phyloP scores from a whole-genome alignment of 2,888 invertebrate species.

The Augiades crinisus region DNA sequence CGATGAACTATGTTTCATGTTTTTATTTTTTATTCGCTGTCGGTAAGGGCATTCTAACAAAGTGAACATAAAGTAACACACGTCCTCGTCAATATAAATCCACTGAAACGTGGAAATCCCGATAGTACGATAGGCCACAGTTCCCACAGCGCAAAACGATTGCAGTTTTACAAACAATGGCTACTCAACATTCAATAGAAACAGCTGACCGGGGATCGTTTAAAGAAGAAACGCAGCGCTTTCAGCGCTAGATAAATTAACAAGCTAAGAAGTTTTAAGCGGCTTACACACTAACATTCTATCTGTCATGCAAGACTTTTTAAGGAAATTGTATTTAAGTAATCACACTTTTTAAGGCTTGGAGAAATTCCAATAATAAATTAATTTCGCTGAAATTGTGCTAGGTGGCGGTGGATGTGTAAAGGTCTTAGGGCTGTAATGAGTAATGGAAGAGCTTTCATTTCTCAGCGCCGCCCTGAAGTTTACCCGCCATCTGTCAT shows the following conservation, averaged over 20 bases:
- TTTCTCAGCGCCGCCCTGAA: constrained; percentile 60
- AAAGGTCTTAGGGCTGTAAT: constrained; percentile 32
- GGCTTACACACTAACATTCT: not conserved
- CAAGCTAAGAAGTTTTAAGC: not conserved
- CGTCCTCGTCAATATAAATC: constrained; percentile 16
- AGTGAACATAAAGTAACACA: constrained; percentile 18
- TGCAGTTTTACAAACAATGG: constrained; percentile 27
- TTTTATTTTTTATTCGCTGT: constrained; percentile 6
- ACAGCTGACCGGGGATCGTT: constrained; percentile 21
- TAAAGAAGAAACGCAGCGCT: constrained; percentile 14
- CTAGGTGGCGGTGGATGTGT: not conserved
- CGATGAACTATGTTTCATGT: not conserved
- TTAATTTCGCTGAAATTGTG: too few species aligned
- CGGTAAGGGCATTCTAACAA: constrained; percentile 14
- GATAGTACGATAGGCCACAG: constrained; percentile 19
- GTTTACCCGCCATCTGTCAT: constrained; percentile 61
- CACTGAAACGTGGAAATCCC: constrained; percentile 17
- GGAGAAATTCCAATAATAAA: too few species aligned
- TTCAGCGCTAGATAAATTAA: constrained; percentile 15
- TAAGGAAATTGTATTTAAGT: too few species aligned
- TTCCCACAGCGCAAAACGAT: constrained; percentile 25
- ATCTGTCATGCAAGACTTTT: not conserved
- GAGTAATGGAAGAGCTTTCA: constrained; percentile 48
- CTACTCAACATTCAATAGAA: constrained; percentile 25
- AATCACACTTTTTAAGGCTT: too few species aligned